Percentiles rank a stretch among this genome's conserved stretches.
phyloP scores from a whole-genome alignment of 92 coral and sea anemone genomes.

The Phenganax stokvisi region DNA sequence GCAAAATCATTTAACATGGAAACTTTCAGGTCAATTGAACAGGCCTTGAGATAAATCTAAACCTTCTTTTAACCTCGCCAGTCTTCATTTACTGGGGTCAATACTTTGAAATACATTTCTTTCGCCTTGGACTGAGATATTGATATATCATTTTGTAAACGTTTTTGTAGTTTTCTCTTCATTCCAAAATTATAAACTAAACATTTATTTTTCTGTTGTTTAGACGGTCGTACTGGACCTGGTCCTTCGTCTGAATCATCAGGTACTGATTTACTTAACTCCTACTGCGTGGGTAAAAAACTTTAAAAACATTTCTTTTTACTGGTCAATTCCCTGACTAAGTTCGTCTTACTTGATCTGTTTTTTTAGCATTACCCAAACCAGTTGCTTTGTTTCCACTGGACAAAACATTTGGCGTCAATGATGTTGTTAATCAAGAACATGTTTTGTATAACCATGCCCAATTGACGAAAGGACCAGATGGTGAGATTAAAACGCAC shows the following conservation, averaged over 20 bases:
- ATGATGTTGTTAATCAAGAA: constrained; percentile 83
- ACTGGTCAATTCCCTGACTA: background rate
- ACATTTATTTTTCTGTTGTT: background rate
- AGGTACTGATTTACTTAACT: constrained; percentile 43
- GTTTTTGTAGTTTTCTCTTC: too few relatives aligned
- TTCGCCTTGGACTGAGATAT: background rate
- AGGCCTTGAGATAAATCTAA: background rate
- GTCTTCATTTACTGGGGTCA: too few relatives aligned
- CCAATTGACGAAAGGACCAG: constrained; percentile 68
- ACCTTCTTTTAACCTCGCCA: background rate
- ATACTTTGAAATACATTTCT: too few relatives aligned
- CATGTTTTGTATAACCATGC: constrained; percentile 75
- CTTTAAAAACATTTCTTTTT: too few relatives aligned
- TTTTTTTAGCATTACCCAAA: constrained; percentile 74
- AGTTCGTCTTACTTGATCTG: background rate
- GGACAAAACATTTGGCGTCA: constrained; percentile 61
- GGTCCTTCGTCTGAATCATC: constrained; percentile 95
- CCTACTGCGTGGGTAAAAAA: too few relatives aligned
- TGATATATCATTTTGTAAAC: background rate
- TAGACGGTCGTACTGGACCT: constrained; percentile 94
- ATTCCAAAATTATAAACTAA: too few relatives aligned
- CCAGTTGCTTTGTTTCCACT: constrained; percentile 91
- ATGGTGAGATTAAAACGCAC: constrained; percentile 52
- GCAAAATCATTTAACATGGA: constrained; percentile 90
- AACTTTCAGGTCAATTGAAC: constrained; percentile 66